Evolutionary conservation across 1,140 invertebrate species (phyloP).

Genomic region (Harpegnathos saltator): DNA sequence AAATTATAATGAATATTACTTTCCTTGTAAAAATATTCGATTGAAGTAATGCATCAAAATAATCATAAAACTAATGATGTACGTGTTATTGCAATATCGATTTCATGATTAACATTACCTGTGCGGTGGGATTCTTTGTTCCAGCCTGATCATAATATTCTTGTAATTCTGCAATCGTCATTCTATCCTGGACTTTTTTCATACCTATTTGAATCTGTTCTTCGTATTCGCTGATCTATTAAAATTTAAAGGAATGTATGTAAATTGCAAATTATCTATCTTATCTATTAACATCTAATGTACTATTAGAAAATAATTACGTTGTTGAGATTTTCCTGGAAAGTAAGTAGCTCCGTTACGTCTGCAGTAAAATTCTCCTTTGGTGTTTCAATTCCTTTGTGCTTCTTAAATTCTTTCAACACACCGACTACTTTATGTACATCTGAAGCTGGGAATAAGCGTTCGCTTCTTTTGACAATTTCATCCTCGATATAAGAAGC

Average conservation of each 20-base stretch:
- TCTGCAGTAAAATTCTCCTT: not conserved
- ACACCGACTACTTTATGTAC: not conserved
- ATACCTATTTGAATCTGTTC: not conserved
- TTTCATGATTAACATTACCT: conserved; percentile 21
- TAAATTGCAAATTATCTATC: not conserved
- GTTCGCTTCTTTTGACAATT: not conserved
- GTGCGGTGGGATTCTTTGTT: not conserved
- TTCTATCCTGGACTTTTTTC: conserved; percentile 2
- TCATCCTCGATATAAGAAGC: not conserved
- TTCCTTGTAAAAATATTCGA: not conserved
- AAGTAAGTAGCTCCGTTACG: not conserved
- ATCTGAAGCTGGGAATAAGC: not conserved
- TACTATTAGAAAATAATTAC: no score
- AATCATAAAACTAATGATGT: not conserved
- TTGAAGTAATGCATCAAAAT: not conserved
- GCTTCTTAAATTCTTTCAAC: not conserved
- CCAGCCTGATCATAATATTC: conserved; percentile 21
- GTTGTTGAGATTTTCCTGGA: not conserved
- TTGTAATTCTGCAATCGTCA: conserved; percentile 49
- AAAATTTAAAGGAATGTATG: not conserved
- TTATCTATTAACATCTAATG: not conserved
- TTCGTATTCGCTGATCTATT: conserved; percentile 15
- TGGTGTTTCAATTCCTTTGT: not conserved
- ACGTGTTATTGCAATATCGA: not conserved
- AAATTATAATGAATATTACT: not conserved